Percentiles rank a stretch among this genome's conserved stretches.
phyloP scores from a whole-genome alignment of 2,888 invertebrate species.

The Drosophila mulleri region DNA sequence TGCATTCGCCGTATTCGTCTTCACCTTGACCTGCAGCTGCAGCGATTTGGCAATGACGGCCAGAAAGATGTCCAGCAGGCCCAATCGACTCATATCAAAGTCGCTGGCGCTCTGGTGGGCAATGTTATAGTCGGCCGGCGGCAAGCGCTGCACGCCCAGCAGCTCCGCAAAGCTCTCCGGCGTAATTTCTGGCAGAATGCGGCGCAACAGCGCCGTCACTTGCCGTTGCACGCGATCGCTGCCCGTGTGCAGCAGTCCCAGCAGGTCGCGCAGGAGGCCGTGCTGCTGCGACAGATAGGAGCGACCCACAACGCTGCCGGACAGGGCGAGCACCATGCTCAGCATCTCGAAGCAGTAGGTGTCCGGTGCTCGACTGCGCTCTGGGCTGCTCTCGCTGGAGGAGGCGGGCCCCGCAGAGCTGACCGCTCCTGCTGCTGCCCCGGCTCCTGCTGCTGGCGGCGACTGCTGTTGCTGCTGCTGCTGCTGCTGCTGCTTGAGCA shows the following conservation, averaged over 20 bases:
- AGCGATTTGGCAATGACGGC: constrained; percentile 96
- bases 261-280: constrained; percentile 92
- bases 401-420: constrained; percentile 43
- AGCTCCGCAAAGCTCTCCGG: constrained; percentile 93
- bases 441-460: constrained; percentile 14
- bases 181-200: constrained; percentile 95
- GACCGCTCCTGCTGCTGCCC: constrained; percentile 50
- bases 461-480: constrained; percentile 47
- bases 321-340: constrained; percentile 96
- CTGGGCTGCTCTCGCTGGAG: constrained; percentile 76
- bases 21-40: constrained; percentile 93
- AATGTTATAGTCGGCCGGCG: constrained; percentile 91
- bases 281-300: constrained; percentile 95
- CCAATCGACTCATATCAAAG: constrained; percentile 87
- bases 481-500: constrained; percentile 69
- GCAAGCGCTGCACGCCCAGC: constrained; percentile 89
- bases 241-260: constrained; percentile 95
- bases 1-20: constrained; percentile 65
- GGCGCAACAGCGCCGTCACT: constrained; percentile 92
- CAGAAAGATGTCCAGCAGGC: constrained; percentile 95
- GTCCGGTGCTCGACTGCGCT: constrained; percentile 86
- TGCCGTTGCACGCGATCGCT: constrained; percentile 97
- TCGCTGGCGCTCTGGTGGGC: constrained; percentile 86
- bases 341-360: constrained; percentile 99
- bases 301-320: constrained; percentile 95